Evolutionary conservation across 2,888 invertebrate species (phyloP), one percentile per base, ranked within the genome.

Genomic region (Drosophila barbarae): DNA sequence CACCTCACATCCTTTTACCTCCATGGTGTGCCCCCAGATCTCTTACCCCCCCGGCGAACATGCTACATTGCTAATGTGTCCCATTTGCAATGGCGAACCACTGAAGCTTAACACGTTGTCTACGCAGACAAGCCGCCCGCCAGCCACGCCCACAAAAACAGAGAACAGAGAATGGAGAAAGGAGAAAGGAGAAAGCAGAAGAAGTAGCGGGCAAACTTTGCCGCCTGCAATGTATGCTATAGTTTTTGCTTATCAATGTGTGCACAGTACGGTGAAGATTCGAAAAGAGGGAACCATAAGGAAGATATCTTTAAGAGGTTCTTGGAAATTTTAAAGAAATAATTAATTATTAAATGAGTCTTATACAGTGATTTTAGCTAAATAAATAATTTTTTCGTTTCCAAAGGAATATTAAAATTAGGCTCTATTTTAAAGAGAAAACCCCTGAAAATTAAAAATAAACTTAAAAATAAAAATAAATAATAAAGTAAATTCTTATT

Each of bases 21-120:
- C 18, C n/a, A 1, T 9, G 9, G 9, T 7, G 9, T 7, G n/a
- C 13, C 15, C 15, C 44, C 30, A 18, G 13, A 10, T 28, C 28
- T 23, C 28, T 23, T 38, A 23, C 36, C 32, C 44, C 44, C 35
- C 18, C 6, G 23, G 39, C 42, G 53, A 36, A 56, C 68, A 67
- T 67, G 72, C 71, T 47, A 85, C 85, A 83, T 80, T 65, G 80
- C 85, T 81, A 81, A 81, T 81, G 85, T 81, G 85, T 85, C 85
- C 84, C 81, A 85, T 85, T 85, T 85, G 85, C 81, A 71, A 72
- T 77, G 78, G 82, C 84, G 75, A 84, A 73, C 84, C 84, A 85
- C 81, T 81, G 81, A 81, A 81, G 81, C 84, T 85, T 81, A 85
- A 85, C 81, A 85, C 81, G 78, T 81, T 84, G 85, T 84, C 84